A percentile compares a stretch with the other conserved stretches of the same genome.
phyloP scores from a whole-genome alignment of 2,797 vertebrate species.

The Labroides dimidiatus region DNA sequence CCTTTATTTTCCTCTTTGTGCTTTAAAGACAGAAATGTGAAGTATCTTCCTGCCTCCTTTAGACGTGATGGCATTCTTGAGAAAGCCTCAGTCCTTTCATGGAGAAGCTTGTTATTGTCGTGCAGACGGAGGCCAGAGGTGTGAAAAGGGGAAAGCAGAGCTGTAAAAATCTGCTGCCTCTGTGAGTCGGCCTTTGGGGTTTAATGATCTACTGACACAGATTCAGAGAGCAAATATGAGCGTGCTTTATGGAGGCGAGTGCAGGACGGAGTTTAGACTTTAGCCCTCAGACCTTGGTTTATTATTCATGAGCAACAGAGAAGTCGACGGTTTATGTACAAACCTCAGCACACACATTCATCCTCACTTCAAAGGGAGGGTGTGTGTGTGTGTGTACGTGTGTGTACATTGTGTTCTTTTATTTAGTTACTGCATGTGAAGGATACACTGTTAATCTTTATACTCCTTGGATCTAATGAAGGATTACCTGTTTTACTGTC shows the following conservation, averaged over 20 bases:
- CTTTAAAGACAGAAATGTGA: slow-evolving; percentile 44
- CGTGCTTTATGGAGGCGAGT: slow-evolving; percentile 30
- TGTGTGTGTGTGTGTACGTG: neutral
- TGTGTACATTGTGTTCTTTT: slow-evolving; percentile 24
- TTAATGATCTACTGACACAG: slow-evolving; percentile 79
- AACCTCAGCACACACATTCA: neutral
- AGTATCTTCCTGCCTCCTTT: slow-evolving; percentile 3
- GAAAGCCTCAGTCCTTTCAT: neutral
- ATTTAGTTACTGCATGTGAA: neutral
- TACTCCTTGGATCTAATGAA: neutral
- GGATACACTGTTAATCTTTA: too few relatives aligned
- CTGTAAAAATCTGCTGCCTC: neutral
- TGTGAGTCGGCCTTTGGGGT: slow-evolving; percentile 38
- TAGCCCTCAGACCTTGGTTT: slow-evolving; percentile 64
- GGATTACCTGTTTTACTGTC: neutral
- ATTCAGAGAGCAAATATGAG: slow-evolving; percentile 57
- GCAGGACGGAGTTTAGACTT: slow-evolving; percentile 71
- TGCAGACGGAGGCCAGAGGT: slow-evolving; percentile 11
- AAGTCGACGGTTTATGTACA: slow-evolving; percentile 7
- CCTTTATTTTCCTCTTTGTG: neutral
- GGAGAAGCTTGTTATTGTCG: slow-evolving; percentile 24
- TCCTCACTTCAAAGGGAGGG: slow-evolving; percentile 30
- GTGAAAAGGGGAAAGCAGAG: slow-evolving; percentile 23
- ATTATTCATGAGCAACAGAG: slow-evolving; percentile 68
- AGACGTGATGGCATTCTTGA: slow-evolving; percentile 22